A percentile compares a stretch with the other conserved stretches of the same genome.
phyloP scores from a whole-genome alignment of 2,113 vertebrate genomes.

The Prolemur simus region DNA sequence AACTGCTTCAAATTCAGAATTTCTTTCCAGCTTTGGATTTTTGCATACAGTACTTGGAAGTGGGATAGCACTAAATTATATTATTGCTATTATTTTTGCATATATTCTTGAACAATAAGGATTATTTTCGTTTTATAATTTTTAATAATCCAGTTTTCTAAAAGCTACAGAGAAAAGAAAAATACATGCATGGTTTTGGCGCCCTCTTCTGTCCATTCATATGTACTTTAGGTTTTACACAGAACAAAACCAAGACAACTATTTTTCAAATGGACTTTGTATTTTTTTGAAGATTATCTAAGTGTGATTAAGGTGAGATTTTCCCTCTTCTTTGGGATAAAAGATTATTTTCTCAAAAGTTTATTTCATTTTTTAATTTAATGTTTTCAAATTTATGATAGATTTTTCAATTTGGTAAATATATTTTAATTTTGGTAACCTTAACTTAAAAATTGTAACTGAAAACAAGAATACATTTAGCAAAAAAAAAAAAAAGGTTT shows the following conservation, averaged over 20 bases:
- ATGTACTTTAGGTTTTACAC: not conserved
- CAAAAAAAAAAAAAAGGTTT: not conserved
- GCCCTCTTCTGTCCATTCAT: conserved; percentile 56
- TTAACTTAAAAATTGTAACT: not conserved
- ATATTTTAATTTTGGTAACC: not conserved
- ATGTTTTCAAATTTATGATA: not conserved
- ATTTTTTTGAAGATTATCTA: not conserved
- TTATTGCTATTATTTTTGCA: not conserved
- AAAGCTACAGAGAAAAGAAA: not conserved
- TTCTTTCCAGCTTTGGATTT: not conserved
- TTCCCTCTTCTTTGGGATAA: not conserved
- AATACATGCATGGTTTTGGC: not conserved
- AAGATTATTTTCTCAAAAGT: not conserved
- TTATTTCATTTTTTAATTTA: not conserved
- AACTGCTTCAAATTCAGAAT: not conserved
- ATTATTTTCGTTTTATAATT: not conserved
- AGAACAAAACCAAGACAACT: not conserved
- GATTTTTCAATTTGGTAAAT: not conserved
- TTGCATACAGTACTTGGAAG: not conserved
- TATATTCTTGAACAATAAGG: not conserved
- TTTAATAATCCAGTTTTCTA: not conserved
- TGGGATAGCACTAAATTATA: not conserved
- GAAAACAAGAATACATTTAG: not conserved
- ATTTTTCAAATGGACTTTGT: not conserved
- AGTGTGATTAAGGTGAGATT: not conserved